Evolutionary conservation across 2,113 vertebrate genomes (phyloP).

Genomic region (Callopanchax toddi): DNA sequence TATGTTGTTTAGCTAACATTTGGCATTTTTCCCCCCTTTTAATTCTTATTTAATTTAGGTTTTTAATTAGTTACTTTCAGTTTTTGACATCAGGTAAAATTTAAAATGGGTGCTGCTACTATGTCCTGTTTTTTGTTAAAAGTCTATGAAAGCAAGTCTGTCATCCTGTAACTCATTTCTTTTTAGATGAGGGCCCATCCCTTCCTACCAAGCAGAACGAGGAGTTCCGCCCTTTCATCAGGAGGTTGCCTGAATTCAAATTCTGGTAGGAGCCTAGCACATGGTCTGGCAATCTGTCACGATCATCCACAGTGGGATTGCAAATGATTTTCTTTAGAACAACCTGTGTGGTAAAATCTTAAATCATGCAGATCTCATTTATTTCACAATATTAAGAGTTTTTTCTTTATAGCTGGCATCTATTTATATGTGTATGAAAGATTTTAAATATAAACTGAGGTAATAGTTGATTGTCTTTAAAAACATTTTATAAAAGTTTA

Average conservation of each 20-base stretch:
- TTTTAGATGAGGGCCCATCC: conserved; percentile 92
- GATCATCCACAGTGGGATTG: background rate
- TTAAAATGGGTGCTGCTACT: no score
- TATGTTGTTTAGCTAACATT: background rate
- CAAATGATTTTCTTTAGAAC: conserved; percentile 12
- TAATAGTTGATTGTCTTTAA: background rate
- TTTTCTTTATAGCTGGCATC: background rate
- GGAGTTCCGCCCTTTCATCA: conserved; percentile 98
- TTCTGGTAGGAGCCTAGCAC: conserved; percentile 88
- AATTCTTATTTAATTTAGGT: background rate
- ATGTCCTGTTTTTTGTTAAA: no score
- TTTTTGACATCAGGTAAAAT: background rate
- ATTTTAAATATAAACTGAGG: background rate
- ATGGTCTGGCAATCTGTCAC: background rate
- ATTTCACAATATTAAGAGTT: background rate
- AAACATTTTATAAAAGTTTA: background rate
- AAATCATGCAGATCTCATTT: conserved; percentile 1
- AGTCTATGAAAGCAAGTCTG: background rate
- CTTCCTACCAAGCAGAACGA: conserved; percentile 98
- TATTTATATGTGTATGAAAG: background rate
- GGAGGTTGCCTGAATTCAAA: conserved; percentile 98
- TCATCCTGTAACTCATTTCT: conserved; percentile 11
- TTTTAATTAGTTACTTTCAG: background rate
- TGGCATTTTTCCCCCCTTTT: background rate
- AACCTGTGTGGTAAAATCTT: conserved; percentile 3